These are phyloP conservation scores for Halocaridina rubra DNA, from an alignment of 2,888 invertebrate species.

Conservation along the genomic window DNA sequence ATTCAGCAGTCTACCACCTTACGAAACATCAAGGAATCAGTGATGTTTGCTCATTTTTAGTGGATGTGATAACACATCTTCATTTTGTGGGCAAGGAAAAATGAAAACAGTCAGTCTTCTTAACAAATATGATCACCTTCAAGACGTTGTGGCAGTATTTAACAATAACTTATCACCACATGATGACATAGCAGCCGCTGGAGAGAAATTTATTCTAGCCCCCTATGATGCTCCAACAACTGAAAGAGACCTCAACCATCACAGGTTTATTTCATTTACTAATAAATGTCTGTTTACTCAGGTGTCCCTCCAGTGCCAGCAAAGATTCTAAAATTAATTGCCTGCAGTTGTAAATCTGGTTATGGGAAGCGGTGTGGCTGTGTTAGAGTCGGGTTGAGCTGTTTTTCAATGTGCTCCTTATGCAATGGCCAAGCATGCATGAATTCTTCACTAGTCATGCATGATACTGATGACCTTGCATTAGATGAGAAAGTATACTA, in stretches of 20 bases:
- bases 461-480: conserved; percentile 5
- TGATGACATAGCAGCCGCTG: conserved; percentile 51
- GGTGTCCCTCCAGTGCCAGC: conserved; percentile 22
- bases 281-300: conserved; percentile 64
- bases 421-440: conserved; percentile 65
- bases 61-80: conserved; percentile 66
- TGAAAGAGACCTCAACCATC: conserved; percentile 64
- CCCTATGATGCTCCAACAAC: conserved; percentile 65
- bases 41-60: conserved; percentile 65
- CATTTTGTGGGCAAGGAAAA: conserved; percentile 66
- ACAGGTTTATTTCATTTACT: conserved; percentile 65
- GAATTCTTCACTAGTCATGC: conserved; percentile 42
- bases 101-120: no score
- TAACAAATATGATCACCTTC: no score
- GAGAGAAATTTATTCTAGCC: conserved; percentile 66
- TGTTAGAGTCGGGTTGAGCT: conserved; percentile 65
- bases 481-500: conserved; percentile 15
- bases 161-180: conserved; percentile 64
- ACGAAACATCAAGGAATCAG: conserved; percentile 56
- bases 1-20: conserved; percentile 63
- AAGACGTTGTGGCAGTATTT: no score
- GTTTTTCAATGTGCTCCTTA: conserved; percentile 65
- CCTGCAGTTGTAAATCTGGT: no score
- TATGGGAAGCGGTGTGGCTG: conserved; percentile 65
- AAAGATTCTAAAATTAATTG: conserved; percentile 14